These are phyloP conservation scores for Machimus atricapillus DNA, from an alignment of 2,888 invertebrate species.

Conservation along the genomic window DNA sequence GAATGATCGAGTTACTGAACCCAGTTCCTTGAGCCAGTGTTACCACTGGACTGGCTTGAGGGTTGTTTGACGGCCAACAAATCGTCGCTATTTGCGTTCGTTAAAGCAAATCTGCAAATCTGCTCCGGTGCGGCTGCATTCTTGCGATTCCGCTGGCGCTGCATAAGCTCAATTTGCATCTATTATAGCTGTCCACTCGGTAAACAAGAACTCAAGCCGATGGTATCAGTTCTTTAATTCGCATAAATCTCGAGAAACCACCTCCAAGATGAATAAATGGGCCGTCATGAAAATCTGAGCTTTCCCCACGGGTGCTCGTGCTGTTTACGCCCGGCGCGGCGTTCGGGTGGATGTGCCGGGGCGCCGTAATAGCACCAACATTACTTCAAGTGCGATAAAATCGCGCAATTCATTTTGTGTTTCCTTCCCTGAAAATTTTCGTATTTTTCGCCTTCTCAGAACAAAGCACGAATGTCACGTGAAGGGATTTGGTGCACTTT, in stretches of 20 bases:
- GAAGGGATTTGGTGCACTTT: conserved; percentile 27
- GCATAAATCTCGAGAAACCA: conserved; percentile 32
- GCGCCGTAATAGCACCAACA: background rate
- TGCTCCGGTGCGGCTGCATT: conserved; percentile 4
- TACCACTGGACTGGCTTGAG: background rate
- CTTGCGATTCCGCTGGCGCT: background rate
- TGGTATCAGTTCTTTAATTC: conserved; percentile 29
- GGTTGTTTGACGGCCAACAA: background rate
- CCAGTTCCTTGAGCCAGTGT: background rate
- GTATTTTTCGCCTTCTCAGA: conserved; percentile 28
- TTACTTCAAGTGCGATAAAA: conserved; percentile 34
- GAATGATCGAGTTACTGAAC: background rate
- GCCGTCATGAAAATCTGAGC: conserved; percentile 13
- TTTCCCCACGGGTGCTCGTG: background rate
- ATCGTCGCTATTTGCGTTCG: background rate
- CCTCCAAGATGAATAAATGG: conserved; percentile 15
- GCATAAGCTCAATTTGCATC: conserved; percentile 21
- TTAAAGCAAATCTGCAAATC: background rate
- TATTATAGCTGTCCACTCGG: conserved; percentile 32
- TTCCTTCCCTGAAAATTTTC: conserved; percentile 25
- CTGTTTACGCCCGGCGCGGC: background rate
- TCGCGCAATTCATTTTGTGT: conserved; percentile 31
- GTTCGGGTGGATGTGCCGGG: background rate
- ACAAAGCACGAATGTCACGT: conserved; percentile 31
- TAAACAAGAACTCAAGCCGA: conserved; percentile 18